Conservation (phyloP, 2,113 vertebrate species). For the Physeter macrocephalus region DNA sequence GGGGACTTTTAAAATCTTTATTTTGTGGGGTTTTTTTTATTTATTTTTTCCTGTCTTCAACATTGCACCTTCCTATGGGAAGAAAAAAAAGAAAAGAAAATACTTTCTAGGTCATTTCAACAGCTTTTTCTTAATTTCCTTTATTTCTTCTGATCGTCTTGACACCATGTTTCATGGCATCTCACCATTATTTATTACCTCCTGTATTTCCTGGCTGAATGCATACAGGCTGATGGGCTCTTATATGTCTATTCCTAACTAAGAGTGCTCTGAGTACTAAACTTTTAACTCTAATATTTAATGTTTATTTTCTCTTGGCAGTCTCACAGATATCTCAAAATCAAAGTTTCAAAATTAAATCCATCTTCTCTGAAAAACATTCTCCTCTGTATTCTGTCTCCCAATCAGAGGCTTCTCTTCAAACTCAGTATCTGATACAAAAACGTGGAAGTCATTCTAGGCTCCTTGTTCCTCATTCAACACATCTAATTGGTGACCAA, state of each 20-base stretch:
- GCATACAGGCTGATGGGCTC: background rate
- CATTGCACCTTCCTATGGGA: background rate
- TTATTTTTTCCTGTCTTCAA: background rate
- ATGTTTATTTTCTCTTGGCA: background rate
- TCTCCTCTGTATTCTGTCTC: background rate
- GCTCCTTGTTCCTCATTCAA: background rate
- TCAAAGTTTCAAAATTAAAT: slow-evolving; percentile 23
- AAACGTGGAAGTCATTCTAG: background rate
- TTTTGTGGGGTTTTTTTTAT: background rate
- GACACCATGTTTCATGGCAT: background rate
- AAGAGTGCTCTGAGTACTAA: background rate
- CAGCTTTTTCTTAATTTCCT: background rate
- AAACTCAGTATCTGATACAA: background rate
- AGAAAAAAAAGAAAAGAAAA: background rate
- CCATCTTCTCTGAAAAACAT: background rate
- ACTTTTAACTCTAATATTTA: background rate
- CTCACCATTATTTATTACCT: background rate
- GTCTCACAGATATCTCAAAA: background rate
- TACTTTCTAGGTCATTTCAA: background rate
- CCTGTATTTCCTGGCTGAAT: background rate
- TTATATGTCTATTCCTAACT: background rate
- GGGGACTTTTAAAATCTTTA: background rate
- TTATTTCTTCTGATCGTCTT: background rate
- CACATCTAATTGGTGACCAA: background rate
- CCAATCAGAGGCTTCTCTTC: background rate